Evolutionary conservation across 2,113 vertebrate genomes (phyloP).

Genomic region (Xyrauchen texanus): DNA sequence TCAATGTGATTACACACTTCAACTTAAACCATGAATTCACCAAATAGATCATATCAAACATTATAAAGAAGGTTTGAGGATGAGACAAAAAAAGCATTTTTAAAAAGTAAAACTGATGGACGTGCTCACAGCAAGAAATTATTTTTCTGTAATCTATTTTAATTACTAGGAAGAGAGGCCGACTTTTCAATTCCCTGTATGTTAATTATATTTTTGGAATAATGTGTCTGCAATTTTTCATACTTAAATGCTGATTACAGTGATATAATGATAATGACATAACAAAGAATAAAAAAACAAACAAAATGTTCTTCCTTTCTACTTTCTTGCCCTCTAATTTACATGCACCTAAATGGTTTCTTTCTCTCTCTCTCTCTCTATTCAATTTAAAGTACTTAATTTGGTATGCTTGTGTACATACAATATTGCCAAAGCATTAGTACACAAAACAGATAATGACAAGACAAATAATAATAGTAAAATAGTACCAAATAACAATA

Average conservation of each 20-base stretch:
- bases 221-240: background rate
- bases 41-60: background rate
- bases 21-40: too few relatives aligned
- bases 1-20: too few relatives aligned
- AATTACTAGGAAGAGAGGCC: constrained; percentile 4
- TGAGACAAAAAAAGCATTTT: background rate
- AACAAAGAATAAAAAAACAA: constrained; percentile 14
- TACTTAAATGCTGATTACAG: constrained; percentile 12
- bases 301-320: background rate
- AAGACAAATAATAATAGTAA: too few relatives aligned
- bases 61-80: background rate
- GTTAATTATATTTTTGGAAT: constrained; percentile 14
- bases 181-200: constrained; percentile 1
- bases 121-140: background rate
- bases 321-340: too few relatives aligned
- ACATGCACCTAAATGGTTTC: too few relatives aligned
- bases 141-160: background rate
- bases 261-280: background rate
- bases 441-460: too few relatives aligned
- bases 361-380: too few relatives aligned
- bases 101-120: background rate
- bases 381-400: too few relatives aligned
- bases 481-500: too few relatives aligned
- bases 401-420: too few relatives aligned
- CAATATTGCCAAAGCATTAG: too few relatives aligned